phyloP scores from a whole-genome alignment of 2,113 vertebrate genomes.

The Vanacampus margaritifer region DNA sequence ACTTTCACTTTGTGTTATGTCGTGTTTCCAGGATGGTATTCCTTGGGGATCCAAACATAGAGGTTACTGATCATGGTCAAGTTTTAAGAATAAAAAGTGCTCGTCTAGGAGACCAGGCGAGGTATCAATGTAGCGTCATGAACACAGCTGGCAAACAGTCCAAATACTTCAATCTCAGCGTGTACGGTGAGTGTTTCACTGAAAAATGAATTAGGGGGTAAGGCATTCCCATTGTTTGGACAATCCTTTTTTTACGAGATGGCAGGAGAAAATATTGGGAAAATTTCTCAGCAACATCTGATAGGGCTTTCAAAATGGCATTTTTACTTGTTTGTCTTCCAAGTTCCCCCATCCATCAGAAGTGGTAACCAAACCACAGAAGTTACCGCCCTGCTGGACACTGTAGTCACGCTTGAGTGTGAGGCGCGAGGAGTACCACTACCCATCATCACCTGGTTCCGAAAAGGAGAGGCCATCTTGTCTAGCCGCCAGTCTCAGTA shows the following conservation, averaged over 20 bases:
- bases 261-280: background rate
- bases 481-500: conserved; percentile 80
- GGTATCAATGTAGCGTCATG: conserved; percentile 84
- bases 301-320: background rate
- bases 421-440: conserved; percentile 83
- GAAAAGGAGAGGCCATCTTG: conserved; percentile 72
- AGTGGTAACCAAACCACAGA: conserved; percentile 84
- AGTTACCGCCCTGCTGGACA: conserved; percentile 76
- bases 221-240: background rate
- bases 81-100: conserved; percentile 79
- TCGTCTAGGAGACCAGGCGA: conserved; percentile 86
- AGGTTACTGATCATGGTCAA: conserved; percentile 81
- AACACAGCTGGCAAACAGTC: conserved; percentile 86
- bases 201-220: background rate
- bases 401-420: conserved; percentile 82
- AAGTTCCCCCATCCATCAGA: conserved; percentile 91
- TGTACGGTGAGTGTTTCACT: conserved; percentile 76
- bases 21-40: conserved; percentile 77
- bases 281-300: background rate
- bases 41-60: conserved; percentile 81
- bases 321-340: conserved; percentile 17
- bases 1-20: background rate
- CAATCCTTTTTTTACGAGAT: background rate
- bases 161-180: conserved; percentile 81
- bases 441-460: conserved; percentile 89